Percentiles rank a stretch among this genome's conserved stretches.
These are phyloP conservation scores for Botrylloides violaceus DNA, from an alignment of 23 tunicate species.

Conservation along the genomic window DNA sequence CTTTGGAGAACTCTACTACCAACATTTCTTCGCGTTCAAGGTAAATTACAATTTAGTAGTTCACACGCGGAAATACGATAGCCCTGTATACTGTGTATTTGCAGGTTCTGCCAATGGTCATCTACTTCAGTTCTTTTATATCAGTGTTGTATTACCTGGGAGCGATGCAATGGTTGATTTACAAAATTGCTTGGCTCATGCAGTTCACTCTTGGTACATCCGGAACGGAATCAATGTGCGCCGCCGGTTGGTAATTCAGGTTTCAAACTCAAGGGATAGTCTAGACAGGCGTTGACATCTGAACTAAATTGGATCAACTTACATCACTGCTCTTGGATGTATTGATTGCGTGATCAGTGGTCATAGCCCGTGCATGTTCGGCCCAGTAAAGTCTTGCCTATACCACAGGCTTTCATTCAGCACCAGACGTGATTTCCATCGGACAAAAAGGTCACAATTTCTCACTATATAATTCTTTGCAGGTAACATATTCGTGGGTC, in stretches of 20 bases:
- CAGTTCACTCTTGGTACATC: constrained; percentile 24
- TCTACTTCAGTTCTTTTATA: constrained; percentile 32
- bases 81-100: not conserved
- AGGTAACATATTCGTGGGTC: constrained; percentile 41
- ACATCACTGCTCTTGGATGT: too few species aligned
- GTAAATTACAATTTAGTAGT: not conserved
- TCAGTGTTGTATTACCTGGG: constrained; percentile 30
- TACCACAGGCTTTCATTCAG: too few species aligned
- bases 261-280: too few species aligned
- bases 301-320: too few species aligned
- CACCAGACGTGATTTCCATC: too few species aligned
- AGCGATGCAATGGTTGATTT: constrained; percentile 26
- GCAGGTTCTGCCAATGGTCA: constrained; percentile 32
- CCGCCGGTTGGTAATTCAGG: constrained; percentile 24
- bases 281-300: too few species aligned
- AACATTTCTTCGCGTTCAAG: constrained; percentile 26
- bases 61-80: not conserved
- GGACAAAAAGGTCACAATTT: too few species aligned
- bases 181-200: constrained; percentile 23
- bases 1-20: constrained; percentile 6
- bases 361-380: too few species aligned
- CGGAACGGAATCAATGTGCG: constrained; percentile 34
- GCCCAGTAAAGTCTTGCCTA: too few species aligned
- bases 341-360: too few species aligned
- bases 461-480: too few species aligned